Evolutionary conservation across 2,888 invertebrate species (phyloP), one percentile per base, ranked within the genome.

Genomic region (Balanococcus diminutus): DNA sequence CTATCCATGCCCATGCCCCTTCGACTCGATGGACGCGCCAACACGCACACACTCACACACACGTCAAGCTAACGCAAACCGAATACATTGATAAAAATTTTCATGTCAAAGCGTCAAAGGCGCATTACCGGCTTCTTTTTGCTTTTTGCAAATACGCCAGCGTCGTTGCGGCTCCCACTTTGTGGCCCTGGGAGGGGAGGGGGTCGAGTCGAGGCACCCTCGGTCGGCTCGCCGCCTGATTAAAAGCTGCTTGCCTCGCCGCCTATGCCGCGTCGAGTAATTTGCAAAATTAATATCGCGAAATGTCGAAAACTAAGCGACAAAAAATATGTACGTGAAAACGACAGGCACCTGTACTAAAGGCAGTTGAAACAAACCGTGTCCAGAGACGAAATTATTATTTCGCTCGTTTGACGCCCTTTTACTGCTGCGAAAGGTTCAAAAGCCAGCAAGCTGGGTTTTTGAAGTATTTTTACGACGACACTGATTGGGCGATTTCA

Each of bases 81-180:
- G 31, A 84, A 39, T 67, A 84, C 84, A 39, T 36, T 72, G 84
- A 84, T 84, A 84, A 84, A 84, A 84, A 84, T 84, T 84, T 84
- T 84, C 72, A 72, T 84, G 84, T 84, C 84, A 84, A 84, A 84
- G 84, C 84, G 67, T 84, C 84, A 84, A 84, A 84, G 67, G 61
- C 72, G 25, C 32, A 83, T 83, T 84, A 72, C 72, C 36, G 72
- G 42, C 75, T 79, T 79, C 75, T 79, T 79, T 67, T 79, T 79
- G 75, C 75, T 36, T 32, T 79, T 79, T 36, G 75, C 75, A 79
- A 79, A 72, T n/a, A 56, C 56, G 67, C 36, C 25, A 28, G 9
- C 67, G 22, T 67, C 11, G 0, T 28, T 67, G 11, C 28, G 28
- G 51, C 56, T 22, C n/a, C n/a, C n/a, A n/a, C 14, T 8, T 22